phyloP scores from a whole-genome alignment of 2,113 vertebrate genomes.

The Apistogramma diplotaenia region DNA sequence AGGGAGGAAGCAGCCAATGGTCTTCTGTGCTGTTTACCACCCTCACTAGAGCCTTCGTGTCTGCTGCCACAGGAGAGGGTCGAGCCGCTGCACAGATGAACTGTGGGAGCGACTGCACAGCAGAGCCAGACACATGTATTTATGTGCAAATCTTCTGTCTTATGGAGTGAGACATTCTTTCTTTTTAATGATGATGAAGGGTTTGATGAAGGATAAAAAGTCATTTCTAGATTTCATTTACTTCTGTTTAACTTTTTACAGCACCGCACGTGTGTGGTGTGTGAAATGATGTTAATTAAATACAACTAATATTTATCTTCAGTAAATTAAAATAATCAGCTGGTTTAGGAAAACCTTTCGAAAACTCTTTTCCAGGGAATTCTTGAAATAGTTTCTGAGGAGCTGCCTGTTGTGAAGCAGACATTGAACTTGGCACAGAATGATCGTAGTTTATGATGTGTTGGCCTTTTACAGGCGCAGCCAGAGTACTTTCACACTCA shows the following conservation, averaged over 20 bases:
- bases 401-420: constrained; percentile 1
- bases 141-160: background rate
- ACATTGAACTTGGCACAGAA: background rate
- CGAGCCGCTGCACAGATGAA: too few relatives aligned
- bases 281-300: background rate
- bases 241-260: constrained; percentile 2
- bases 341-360: background rate
- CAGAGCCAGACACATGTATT: background rate
- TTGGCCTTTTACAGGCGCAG: constrained; percentile 31
- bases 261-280: background rate
- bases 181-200: background rate
- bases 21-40: too few relatives aligned
- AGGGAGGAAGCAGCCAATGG: too few relatives aligned
- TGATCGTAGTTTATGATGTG: constrained; percentile 42
- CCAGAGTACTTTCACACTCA: constrained; percentile 19
- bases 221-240: constrained; percentile 4
- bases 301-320: background rate
- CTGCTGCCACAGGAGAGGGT: too few relatives aligned
- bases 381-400: constrained; percentile 28
- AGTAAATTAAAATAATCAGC: background rate
- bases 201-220: constrained; percentile 2
- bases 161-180: background rate
- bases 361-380: background rate
- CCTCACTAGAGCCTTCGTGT: too few relatives aligned
- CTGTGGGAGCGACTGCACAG: background rate